Evolutionary conservation across 1,140 invertebrate species (phyloP).

Genomic region (Brachionus rubens): DNA sequence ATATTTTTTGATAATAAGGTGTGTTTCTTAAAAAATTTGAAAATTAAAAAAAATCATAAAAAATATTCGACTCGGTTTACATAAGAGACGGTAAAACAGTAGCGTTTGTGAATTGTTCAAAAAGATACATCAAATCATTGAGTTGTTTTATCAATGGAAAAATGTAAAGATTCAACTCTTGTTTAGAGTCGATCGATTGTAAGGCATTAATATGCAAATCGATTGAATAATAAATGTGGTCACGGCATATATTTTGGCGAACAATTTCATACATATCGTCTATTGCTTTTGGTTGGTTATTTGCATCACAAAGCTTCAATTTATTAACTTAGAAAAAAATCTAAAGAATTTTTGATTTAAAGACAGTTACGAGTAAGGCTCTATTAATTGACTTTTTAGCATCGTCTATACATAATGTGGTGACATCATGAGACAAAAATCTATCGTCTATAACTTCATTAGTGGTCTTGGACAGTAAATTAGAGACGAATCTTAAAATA

Average conservation of each 20-base stretch:
- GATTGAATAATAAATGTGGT: constrained; percentile 35
- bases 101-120: constrained; percentile 36
- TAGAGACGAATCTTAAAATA: constrained; percentile 11
- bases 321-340: neutral
- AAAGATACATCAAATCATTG: constrained; percentile 41
- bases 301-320: constrained; percentile 26
- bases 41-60: neutral
- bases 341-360: neutral
- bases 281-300: neutral
- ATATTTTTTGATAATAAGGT: constrained; percentile 42
- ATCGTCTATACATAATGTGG: constrained; percentile 38
- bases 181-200: neutral
- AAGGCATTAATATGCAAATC: constrained; percentile 42
- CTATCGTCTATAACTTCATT: constrained; percentile 19
- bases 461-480: constrained; percentile 22
- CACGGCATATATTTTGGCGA: constrained; percentile 2
- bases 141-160: constrained; percentile 38
- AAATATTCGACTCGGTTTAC: neutral
- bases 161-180: constrained; percentile 35
- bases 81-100: constrained; percentile 15
- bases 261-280: constrained; percentile 39
- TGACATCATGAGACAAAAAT: constrained; percentile 40
- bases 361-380: neutral
- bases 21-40: neutral
- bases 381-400: constrained; percentile 34